Conservation (phyloP, 2,888 invertebrate species). For the Horisme vitalbata region DNA sequence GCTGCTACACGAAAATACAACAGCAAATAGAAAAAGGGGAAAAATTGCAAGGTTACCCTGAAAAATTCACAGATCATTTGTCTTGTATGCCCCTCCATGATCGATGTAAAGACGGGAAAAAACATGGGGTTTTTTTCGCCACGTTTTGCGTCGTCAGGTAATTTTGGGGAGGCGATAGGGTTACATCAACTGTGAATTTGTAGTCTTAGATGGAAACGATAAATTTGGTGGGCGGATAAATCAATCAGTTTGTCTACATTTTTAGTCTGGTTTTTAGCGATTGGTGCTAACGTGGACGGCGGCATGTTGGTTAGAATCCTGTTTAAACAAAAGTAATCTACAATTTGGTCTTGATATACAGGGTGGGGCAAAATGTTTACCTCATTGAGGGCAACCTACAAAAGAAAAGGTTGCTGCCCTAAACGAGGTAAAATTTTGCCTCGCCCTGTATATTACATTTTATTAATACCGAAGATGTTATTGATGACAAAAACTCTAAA, state of each 20-base stretch:
- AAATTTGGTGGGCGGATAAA: conserved; percentile 2
- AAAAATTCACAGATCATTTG: conserved; percentile 48
- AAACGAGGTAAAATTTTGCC: no score
- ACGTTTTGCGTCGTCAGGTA: conserved; percentile 36
- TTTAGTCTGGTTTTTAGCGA: no score
- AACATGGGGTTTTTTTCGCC: conserved; percentile 37
- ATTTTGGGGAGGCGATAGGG: conserved; percentile 23
- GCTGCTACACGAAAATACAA: conserved; percentile 1
- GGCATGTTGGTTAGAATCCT: no score
- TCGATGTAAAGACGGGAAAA: conserved; percentile 45
- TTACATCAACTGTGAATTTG: conserved; percentile 21
- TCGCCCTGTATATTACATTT: no score
- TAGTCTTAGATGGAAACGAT: conserved; percentile 6
- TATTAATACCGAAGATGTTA: no score
- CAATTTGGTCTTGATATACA: no score
- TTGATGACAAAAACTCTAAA: no score
- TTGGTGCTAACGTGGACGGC: no score
- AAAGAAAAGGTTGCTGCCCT: no score
- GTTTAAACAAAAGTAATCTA: no score
- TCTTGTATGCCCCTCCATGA: conserved; percentile 44
- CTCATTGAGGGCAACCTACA: no score
- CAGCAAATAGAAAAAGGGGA: conserved; percentile 19
- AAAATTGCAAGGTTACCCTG: conserved; percentile 25
- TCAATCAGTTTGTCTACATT: not conserved
- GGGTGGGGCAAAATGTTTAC: no score